Evolutionary conservation across 2,888 invertebrate species (phyloP).

Genomic region (Salpingus planirostris): DNA sequence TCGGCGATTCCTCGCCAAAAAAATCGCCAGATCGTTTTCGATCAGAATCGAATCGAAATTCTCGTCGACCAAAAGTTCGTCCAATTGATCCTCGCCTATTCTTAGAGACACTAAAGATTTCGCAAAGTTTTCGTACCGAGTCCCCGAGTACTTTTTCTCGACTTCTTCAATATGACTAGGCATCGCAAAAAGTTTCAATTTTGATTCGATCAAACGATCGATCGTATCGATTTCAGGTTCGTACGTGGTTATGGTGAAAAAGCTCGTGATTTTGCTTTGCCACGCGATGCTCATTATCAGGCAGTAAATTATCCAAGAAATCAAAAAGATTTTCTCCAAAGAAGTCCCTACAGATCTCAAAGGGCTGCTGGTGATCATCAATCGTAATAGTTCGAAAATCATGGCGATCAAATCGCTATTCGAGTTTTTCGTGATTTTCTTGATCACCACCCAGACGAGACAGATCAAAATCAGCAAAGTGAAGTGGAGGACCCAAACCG

Average conservation of each 20-base stretch:
- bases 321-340: conserved; percentile 8
- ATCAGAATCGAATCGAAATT: conserved; percentile 5
- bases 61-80: conserved; percentile 1
- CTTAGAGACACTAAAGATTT: conserved; percentile 2
- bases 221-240: conserved; percentile 15
- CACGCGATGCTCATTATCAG: conserved; percentile 9
- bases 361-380: conserved; percentile 7
- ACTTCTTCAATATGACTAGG: conserved; percentile 12
- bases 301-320: conserved; percentile 10
- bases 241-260: conserved; percentile 10
- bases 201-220: conserved; percentile 10
- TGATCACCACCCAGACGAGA: neutral
- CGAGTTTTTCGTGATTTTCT: neutral
- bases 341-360: conserved; percentile 4
- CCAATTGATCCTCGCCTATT: conserved; percentile 5
- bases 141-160: conserved; percentile 13
- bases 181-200: conserved; percentile 11
- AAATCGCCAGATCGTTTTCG: conserved; percentile 10
- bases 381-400: conserved; percentile 5
- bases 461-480: neutral
- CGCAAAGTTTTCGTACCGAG: conserved; percentile 8
- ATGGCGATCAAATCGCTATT: neutral
- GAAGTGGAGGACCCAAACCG: neutral
- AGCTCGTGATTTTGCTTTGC: conserved; percentile 15
- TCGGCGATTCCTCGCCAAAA: conserved; percentile 3